Evolutionary conservation across 2,797 vertebrate species (phyloP).

Genomic region (Lutjanus argentimaculatus): DNA sequence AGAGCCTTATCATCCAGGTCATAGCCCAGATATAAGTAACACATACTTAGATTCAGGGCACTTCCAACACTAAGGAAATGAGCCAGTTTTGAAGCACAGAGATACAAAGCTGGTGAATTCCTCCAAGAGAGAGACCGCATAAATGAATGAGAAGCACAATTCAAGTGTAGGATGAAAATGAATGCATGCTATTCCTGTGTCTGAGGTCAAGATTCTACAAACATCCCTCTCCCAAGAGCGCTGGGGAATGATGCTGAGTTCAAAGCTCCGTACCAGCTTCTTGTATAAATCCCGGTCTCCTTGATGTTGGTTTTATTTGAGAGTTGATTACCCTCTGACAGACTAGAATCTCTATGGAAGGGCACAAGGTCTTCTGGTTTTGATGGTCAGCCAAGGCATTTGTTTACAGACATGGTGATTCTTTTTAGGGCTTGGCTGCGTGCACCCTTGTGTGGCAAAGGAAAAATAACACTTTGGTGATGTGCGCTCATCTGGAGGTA

Average conservation of each 20-base stretch:
- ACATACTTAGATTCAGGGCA: slow-evolving; percentile 43
- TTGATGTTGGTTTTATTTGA: slow-evolving; percentile 86
- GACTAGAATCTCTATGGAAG: slow-evolving; percentile 81
- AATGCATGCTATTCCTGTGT: slow-evolving; percentile 82
- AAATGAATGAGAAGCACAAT: slow-evolving; percentile 83
- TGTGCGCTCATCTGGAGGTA: slow-evolving; percentile 75
- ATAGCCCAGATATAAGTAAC: slow-evolving; percentile 46
- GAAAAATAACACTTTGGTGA: slow-evolving; percentile 75
- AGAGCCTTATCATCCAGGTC: slow-evolving; percentile 53
- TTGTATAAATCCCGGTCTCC: slow-evolving; percentile 80
- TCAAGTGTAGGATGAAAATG: slow-evolving; percentile 78
- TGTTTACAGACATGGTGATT: slow-evolving; percentile 79
- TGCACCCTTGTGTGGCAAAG: slow-evolving; percentile 71
- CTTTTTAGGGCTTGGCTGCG: slow-evolving; percentile 75
- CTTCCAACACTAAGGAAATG: slow-evolving; percentile 49
- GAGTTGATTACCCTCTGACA: slow-evolving; percentile 87
- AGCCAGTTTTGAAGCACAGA: slow-evolving; percentile 56
- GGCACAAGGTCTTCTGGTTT: slow-evolving; percentile 79
- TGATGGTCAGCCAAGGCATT: slow-evolving; percentile 86
- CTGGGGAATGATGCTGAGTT: slow-evolving; percentile 79
- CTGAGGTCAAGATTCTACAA: slow-evolving; percentile 83
- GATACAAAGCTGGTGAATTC: slow-evolving; percentile 67
- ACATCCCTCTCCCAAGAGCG: slow-evolving; percentile 76
- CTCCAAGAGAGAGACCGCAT: slow-evolving; percentile 67
- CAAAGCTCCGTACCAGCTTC: slow-evolving; percentile 75